Percentiles rank a stretch among this genome's conserved stretches.
Evolutionary conservation across 2,797 vertebrate species (phyloP).

Genomic region (Smutsia gigantea): DNA sequence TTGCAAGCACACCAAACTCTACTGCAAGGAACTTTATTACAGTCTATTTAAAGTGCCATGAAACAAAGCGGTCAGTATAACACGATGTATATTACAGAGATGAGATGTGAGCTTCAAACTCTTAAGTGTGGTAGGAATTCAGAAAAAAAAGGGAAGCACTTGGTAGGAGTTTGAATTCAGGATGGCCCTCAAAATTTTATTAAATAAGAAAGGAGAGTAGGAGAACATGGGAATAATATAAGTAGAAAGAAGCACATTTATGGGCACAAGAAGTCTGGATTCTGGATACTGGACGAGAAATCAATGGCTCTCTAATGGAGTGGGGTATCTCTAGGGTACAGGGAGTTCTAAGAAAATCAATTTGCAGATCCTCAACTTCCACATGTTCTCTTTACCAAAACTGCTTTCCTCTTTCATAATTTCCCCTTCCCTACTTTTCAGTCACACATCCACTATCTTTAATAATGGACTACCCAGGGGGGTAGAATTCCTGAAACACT

Average conservation of each 20-base stretch:
- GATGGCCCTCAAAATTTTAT: neutral
- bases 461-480: neutral
- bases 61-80: neutral
- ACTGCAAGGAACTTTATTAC: neutral
- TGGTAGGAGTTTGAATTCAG: neutral
- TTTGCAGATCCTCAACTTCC: neutral
- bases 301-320: neutral
- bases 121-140: neutral
- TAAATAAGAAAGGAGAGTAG: neutral
- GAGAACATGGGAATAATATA: neutral
- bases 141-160: neutral
- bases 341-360: neutral
- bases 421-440: neutral
- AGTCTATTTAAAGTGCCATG: neutral
- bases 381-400: neutral
- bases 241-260: neutral
- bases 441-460: neutral
- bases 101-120: neutral
- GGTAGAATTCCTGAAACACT: neutral
- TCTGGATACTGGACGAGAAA: neutral
- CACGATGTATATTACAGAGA: neutral
- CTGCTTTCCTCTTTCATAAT: neutral
- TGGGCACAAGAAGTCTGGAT: neutral
- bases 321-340: neutral
- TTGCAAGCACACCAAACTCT: neutral